Evolutionary conservation across 2,113 vertebrate species (phyloP), one percentile per base, ranked within the genome.

Genomic region (Brachypodius melanocephalos): DNA sequence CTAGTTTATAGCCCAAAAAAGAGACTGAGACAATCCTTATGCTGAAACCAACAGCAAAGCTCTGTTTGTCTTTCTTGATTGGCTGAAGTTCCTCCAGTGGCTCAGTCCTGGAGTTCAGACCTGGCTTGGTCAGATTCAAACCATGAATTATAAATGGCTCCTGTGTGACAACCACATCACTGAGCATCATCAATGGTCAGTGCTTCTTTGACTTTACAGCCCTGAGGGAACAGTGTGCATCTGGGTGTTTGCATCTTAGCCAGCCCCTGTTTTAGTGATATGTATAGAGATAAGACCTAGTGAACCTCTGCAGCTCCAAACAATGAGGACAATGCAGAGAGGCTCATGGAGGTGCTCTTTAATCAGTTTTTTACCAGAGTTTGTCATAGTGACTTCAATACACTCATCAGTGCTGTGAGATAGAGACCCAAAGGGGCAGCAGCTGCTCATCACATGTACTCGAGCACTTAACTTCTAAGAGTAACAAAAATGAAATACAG

Each of bases 151-250:
- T 38, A 65, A 69, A 40, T 3, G 31, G 3, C 17, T 80, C 18
- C 25, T 0, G 0, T 49, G 57, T 48, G 10, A 57, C 14, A 4
- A 3, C 19, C 36, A 26, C 1, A 1, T 59, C 38, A 68, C 72
- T 45, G 46, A 38, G 15, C 54, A 45, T 12, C 54, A 32, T 10
- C 46, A 52, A n/a, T 43, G 32, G 19, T 12, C 26, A 13, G 24
- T 1, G 9, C 25, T 69, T 22, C 34, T 85, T 38, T 66, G 54
- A 40, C 36, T 49, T 31, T 0, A 2, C 54, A 85, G 42, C 11
- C 34, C 2, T 2, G 38, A 67, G 22, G 28, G 46, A 79, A 8
- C 1, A 15, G 12, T 6, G 25, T 42, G 52, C 28, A n/a, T 36
- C 52, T 43, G 16, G 12, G 8, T 9, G 4, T 20, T 17, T 61